Conservation (phyloP, 2,113 vertebrate genomes). For the Tupaia tana region DNA sequence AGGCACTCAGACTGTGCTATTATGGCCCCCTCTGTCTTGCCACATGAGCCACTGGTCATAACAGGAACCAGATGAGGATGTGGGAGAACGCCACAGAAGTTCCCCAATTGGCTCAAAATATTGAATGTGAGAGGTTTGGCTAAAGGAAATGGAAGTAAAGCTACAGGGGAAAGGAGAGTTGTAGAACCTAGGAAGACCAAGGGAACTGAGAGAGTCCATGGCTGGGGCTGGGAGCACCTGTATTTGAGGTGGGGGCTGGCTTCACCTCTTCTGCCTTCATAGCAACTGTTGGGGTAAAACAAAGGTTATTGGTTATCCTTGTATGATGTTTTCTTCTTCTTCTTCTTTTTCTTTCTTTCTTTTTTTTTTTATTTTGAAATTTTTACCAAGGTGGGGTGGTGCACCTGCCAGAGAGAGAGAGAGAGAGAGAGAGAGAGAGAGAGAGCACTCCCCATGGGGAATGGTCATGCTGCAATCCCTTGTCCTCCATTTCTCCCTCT, state of each 20-base stretch:
- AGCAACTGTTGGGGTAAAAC: neutral
- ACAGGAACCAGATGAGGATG: neutral
- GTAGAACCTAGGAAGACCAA: neutral
- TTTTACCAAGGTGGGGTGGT: too few species aligned
- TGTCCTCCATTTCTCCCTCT: too few species aligned
- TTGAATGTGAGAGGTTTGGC: neutral
- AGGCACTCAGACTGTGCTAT: neutral
- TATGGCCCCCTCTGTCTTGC: neutral
- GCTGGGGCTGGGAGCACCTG: neutral
- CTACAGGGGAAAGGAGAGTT: neutral
- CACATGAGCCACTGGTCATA: neutral
- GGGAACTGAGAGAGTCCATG: neutral
- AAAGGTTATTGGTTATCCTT: neutral
- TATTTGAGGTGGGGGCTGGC: rapidly evolving
- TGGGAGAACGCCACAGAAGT: neutral
- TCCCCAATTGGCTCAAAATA: neutral
- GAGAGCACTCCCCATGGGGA: too few species aligned
- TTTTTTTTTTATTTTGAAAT: too few species aligned
- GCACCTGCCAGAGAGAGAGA: too few species aligned
- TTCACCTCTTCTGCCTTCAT: neutral
- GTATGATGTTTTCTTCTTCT: too few species aligned
- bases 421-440: too few species aligned
- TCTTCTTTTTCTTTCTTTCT: too few species aligned
- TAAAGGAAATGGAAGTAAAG: neutral
- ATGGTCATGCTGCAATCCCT: too few species aligned